phyloP scores from a whole-genome alignment of 35 echinoderm and acorn worm species.

The Amphiura filiformis region DNA sequence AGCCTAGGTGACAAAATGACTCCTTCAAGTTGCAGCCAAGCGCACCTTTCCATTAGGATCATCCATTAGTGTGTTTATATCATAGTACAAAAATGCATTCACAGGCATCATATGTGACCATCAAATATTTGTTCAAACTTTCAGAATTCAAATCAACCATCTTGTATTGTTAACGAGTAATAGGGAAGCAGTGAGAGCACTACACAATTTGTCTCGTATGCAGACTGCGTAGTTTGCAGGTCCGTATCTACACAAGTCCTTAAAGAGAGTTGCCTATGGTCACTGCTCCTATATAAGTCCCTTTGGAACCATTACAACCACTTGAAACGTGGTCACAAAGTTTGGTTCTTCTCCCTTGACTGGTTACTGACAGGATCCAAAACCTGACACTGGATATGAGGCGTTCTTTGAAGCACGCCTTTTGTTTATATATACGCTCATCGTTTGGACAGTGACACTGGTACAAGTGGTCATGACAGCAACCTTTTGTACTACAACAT shows the following conservation, averaged over 20 bases:
- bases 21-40: not conserved
- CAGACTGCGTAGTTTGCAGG: not conserved
- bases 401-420: not conserved
- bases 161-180: not conserved
- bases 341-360: not conserved
- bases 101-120: not conserved
- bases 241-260: not conserved
- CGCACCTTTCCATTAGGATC: too few species aligned
- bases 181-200: not conserved
- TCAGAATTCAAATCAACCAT: not conserved
- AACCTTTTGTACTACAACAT: too few species aligned
- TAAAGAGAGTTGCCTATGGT: not conserved
- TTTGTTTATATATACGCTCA: not conserved
- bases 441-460: slow-evolving; percentile 5
- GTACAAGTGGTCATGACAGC: too few species aligned
- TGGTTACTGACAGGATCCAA: not conserved
- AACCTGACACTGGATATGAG: too few species aligned
- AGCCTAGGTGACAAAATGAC: not conserved
- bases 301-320: not conserved
- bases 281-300: not conserved
- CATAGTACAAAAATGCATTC: not conserved
- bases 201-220: not conserved
- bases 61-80: slow-evolving; percentile 3
- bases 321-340: not conserved
- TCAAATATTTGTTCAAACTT: not conserved